Conservation (phyloP, 2,888 invertebrate genomes). For the Cotesia congregata region DNA sequence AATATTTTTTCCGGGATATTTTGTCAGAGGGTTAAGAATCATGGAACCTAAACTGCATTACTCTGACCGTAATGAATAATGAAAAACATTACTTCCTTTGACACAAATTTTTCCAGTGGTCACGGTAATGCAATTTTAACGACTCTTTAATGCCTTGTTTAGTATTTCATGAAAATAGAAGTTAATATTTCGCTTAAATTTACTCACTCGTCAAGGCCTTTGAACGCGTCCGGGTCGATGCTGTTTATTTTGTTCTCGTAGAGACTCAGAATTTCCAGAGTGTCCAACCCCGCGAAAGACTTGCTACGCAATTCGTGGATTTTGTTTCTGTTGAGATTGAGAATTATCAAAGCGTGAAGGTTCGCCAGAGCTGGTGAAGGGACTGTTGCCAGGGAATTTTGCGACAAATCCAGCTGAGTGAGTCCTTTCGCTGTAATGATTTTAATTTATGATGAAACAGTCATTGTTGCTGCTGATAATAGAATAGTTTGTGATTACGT, state of each 20-base stretch:
- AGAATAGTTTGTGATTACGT: too few relatives aligned
- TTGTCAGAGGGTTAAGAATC: too few relatives aligned
- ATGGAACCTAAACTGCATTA: background rate
- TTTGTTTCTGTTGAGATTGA: slow-evolving; percentile 91
- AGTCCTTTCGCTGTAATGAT: slow-evolving; percentile 80
- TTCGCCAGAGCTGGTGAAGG: slow-evolving; percentile 86
- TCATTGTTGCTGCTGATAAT: too few relatives aligned
- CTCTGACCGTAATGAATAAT: background rate
- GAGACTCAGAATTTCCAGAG: slow-evolving; percentile 87
- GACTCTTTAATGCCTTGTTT: background rate
- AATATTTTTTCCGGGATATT: too few relatives aligned
- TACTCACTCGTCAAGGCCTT: slow-evolving; percentile 88
- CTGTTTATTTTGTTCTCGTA: slow-evolving; percentile 88
- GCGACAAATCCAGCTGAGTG: slow-evolving; percentile 89
- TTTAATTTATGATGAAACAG: background rate
- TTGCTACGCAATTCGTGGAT: slow-evolving; percentile 83
- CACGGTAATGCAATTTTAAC: slow-evolving; percentile 2
- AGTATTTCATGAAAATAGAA: too few relatives aligned
- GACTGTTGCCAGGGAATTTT: slow-evolving; percentile 85
- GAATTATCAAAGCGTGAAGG: slow-evolving; percentile 85
- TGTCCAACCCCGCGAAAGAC: slow-evolving; percentile 89
- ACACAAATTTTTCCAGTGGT: background rate
- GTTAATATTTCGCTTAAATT: background rate
- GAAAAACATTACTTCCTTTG: background rate
- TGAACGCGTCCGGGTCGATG: slow-evolving; percentile 87